A percentile compares a stretch with the other conserved stretches of the same genome.
Evolutionary conservation across 2,113 vertebrate genomes (phyloP).

Genomic region (Clupea harengus): DNA sequence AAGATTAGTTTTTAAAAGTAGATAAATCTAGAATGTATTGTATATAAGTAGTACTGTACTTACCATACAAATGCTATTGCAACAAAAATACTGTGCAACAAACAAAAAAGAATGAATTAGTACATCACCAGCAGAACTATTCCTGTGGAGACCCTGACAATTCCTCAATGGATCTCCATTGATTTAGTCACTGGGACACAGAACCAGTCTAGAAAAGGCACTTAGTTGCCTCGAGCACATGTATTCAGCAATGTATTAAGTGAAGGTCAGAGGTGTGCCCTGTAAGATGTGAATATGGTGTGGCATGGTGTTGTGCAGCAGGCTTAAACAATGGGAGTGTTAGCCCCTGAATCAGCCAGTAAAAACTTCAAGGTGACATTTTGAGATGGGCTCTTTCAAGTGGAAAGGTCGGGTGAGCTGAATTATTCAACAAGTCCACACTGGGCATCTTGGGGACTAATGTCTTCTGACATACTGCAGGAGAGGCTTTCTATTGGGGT

Average conservation of each 20-base stretch:
- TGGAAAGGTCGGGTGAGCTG: slow-evolving; percentile 76
- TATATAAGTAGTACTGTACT: too few relatives aligned
- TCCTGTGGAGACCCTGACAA: too few relatives aligned
- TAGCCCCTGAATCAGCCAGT: slow-evolving; percentile 57
- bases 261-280: slow-evolving; percentile 58
- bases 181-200: slow-evolving; percentile 42
- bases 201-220: slow-evolving; percentile 61
- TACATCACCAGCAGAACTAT: too few relatives aligned
- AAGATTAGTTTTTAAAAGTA: too few relatives aligned
- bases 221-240: slow-evolving; percentile 55
- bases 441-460: slow-evolving; percentile 53
- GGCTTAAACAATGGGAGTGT: slow-evolving; percentile 64
- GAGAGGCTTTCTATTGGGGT: slow-evolving; percentile 35
- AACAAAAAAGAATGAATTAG: too few relatives aligned
- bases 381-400: slow-evolving; percentile 79
- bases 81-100: too few relatives aligned
- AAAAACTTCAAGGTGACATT: slow-evolving; percentile 78
- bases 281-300: too few relatives aligned
- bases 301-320: slow-evolving; percentile 55
- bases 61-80: too few relatives aligned
- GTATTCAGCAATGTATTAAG: slow-evolving; percentile 45
- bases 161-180: slow-evolving; percentile 39
- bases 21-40: too few relatives aligned
- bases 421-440: slow-evolving; percentile 76
- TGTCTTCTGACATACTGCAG: slow-evolving; percentile 58